phyloP scores from a whole-genome alignment of 2,797 vertebrate species.

The Craterocephalus amniculus region DNA sequence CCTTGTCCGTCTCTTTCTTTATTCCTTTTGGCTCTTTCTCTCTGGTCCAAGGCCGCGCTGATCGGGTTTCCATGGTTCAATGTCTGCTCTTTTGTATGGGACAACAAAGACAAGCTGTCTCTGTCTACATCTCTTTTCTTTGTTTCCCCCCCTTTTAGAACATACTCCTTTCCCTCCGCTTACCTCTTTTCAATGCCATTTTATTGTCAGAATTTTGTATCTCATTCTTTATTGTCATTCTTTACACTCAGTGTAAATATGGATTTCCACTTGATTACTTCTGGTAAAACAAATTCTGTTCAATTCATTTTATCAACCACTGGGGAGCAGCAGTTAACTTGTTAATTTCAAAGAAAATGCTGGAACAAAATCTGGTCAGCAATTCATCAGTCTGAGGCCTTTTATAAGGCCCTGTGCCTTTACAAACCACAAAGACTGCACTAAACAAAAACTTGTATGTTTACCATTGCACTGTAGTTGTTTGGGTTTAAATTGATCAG shows the following conservation, averaged over 20 bases:
- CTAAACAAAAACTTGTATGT: neutral
- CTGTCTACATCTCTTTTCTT: constrained; percentile 47
- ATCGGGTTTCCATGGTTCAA: constrained; percentile 73
- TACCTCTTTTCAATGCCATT: neutral
- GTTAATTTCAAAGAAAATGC: constrained; percentile 27
- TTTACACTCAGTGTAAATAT: neutral
- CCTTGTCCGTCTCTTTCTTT: constrained; percentile 56
- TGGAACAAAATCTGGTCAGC: constrained; percentile 8
- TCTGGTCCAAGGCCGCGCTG: constrained; percentile 58
- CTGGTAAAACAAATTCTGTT: neutral
- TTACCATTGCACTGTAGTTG: neutral
- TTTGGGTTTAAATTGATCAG: neutral
- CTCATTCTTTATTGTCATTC: neutral
- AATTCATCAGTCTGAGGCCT: constrained; percentile 11
- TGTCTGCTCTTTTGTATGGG: constrained; percentile 71
- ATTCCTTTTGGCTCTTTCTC: constrained; percentile 59
- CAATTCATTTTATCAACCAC: constrained; percentile 51
- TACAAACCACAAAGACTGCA: constrained; percentile 10
- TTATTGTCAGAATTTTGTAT: neutral
- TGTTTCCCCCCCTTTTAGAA: constrained; percentile 6
- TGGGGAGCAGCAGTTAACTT: constrained; percentile 51
- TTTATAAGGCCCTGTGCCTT: constrained; percentile 19
- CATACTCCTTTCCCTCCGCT: constrained; percentile 8
- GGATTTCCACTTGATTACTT: neutral
- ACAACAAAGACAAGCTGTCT: constrained; percentile 68